A percentile compares a stretch with the other conserved stretches of the same genome.
Conservation (phyloP, 2,888 invertebrate species). For the Apodemia hepburni region DNA sequence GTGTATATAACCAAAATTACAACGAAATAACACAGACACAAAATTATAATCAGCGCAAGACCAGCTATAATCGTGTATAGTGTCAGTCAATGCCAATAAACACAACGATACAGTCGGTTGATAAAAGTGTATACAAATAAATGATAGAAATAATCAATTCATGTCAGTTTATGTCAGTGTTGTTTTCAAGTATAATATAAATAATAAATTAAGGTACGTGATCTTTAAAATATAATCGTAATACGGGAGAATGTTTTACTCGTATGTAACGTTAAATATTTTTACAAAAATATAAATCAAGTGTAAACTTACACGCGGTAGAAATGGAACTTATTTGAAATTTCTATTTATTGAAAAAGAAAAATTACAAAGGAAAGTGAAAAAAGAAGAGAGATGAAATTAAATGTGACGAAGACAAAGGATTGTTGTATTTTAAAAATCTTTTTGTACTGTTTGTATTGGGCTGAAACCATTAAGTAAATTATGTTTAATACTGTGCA, state of each 20-base stretch:
- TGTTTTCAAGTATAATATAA: background rate
- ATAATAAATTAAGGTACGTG: background rate
- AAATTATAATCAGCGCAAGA: background rate
- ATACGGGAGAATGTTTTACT: background rate
- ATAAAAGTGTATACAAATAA: background rate
- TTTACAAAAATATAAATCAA: too few species aligned
- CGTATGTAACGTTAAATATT: too few species aligned
- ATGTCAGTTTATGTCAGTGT: background rate
- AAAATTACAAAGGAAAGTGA: too few species aligned
- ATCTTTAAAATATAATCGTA: background rate
- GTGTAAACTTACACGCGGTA: too few species aligned
- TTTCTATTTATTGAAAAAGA: too few species aligned
- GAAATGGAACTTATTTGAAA: too few species aligned
- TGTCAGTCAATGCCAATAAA: slow-evolving; percentile 13
- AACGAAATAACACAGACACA: background rate
- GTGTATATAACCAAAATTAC: background rate
- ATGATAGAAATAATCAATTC: background rate
- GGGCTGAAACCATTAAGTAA: too few species aligned
- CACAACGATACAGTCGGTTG: slow-evolving; percentile 11
- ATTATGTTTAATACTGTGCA: too few species aligned
- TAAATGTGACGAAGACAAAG: too few species aligned
- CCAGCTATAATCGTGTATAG: background rate
- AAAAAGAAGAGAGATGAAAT: too few species aligned
- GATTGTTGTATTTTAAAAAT: too few species aligned
- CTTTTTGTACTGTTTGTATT: too few species aligned